phyloP scores from a whole-genome alignment of 2,113 vertebrate genomes.

The Patagioenas fasciata region DNA sequence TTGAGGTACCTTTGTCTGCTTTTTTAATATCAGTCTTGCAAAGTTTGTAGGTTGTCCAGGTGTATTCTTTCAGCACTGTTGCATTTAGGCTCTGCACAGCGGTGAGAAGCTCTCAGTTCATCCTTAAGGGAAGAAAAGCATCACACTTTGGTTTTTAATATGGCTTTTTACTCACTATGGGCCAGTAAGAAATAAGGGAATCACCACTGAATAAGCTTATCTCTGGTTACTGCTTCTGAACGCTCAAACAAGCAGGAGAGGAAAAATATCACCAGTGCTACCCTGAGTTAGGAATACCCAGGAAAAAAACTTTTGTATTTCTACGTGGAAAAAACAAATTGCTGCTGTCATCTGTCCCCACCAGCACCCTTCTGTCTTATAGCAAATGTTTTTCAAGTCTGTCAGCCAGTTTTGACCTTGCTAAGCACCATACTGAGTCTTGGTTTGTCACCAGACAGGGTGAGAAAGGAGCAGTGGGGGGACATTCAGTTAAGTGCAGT shows the following conservation, averaged over 20 bases:
- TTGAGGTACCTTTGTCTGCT: background rate
- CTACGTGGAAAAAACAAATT: background rate
- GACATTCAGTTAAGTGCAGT: rapidly evolving
- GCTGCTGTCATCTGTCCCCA: background rate
- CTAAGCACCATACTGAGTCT: background rate
- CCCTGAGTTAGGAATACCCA: background rate
- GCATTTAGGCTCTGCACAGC: background rate
- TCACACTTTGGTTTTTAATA: background rate
- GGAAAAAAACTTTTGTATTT: background rate
- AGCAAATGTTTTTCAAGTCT: background rate
- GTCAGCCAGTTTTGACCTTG: slow-evolving; percentile 2
- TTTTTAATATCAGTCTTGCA: background rate
- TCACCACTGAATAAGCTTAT: background rate
- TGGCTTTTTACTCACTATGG: background rate
- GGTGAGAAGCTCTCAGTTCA: background rate
- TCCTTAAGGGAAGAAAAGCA: background rate
- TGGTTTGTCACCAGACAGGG: background rate
- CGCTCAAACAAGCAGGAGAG: background rate
- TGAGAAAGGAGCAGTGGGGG: background rate
- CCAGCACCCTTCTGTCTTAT: background rate
- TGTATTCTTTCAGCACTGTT: background rate
- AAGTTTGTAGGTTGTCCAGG: background rate
- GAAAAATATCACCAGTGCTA: background rate
- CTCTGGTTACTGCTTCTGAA: background rate
- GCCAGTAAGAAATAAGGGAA: background rate